Evolutionary conservation across 2,797 vertebrate species (phyloP).

Genomic region (Natrix natrix): DNA sequence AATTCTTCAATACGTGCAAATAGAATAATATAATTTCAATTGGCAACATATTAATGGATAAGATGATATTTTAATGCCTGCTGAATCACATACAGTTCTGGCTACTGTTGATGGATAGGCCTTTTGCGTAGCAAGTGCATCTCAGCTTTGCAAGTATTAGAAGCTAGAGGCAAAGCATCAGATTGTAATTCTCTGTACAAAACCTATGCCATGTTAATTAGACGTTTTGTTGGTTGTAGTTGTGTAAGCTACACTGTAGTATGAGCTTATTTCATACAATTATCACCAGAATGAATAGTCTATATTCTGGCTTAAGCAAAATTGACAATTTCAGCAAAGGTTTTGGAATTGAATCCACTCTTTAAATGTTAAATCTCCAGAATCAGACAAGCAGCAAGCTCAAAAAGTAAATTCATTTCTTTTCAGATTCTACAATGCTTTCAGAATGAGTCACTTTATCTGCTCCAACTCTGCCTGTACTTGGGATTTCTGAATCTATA

Average conservation of each 20-base stretch:
- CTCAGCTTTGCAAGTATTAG: not conserved
- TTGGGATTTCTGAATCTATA: not conserved
- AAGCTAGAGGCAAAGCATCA: not conserved
- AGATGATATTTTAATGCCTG: not conserved
- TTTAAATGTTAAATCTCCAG: not conserved
- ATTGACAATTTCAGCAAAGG: not conserved
- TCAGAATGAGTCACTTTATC: not conserved
- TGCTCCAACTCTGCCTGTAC: not conserved
- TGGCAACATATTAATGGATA: not conserved
- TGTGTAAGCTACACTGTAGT: not conserved
- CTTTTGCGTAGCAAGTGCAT: not conserved
- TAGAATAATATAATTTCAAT: not conserved
- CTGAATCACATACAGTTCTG: not conserved
- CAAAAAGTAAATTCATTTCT: not conserved
- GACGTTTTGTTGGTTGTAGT: not conserved
- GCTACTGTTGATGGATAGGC: not conserved
- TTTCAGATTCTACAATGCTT: not conserved
- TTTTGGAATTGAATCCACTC: not conserved
- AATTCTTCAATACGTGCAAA: not conserved
- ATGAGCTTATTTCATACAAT: not conserved
- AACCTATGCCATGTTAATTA: not conserved
- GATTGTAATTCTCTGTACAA: not conserved
- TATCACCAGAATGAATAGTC: not conserved
- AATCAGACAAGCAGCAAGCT: not conserved
- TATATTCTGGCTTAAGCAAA: not conserved